Evolutionary conservation across 2,797 vertebrate genomes (phyloP).

Genomic region (Catostomus latipinnis): DNA sequence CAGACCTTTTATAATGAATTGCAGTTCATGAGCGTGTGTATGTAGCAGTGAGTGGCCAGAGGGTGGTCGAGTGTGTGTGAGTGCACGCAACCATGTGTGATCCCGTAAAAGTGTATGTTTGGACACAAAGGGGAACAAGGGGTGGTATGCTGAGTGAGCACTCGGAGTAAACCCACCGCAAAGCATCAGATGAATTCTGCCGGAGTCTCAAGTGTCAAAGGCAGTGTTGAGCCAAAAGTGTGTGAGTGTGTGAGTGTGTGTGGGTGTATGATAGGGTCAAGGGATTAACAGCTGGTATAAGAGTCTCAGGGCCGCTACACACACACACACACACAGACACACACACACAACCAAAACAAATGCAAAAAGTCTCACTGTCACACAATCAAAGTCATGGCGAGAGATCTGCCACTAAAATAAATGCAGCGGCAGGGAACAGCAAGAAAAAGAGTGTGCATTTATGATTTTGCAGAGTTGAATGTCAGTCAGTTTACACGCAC

Average conservation of each 20-base stretch:
- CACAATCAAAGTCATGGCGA: conserved; percentile 76
- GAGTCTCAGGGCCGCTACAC: conserved; percentile 38
- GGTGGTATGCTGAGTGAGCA: conserved; percentile 40
- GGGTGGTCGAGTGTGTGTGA: conserved; percentile 16
- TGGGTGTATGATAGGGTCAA: conserved; percentile 65
- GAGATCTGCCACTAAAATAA: conserved; percentile 75
- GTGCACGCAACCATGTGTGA: conserved; percentile 43
- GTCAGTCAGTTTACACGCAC: conserved; percentile 67
- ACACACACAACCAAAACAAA: conserved; percentile 58
- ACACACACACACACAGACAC: conserved; percentile 38
- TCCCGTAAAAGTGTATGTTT: conserved; percentile 41
- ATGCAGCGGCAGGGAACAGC: conserved; percentile 67
- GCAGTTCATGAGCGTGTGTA: not conserved
- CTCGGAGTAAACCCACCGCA: conserved; percentile 34
- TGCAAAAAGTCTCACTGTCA: conserved; percentile 74
- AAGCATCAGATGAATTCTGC: conserved; percentile 44
- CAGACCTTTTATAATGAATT: not conserved
- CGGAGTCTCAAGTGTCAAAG: conserved; percentile 52
- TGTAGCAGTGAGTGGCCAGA: no score
- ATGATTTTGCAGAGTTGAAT: conserved; percentile 58
- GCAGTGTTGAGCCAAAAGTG: conserved; percentile 25
- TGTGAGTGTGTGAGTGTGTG: conserved; percentile 47
- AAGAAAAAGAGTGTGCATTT: conserved; percentile 60
- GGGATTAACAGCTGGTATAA: conserved; percentile 55
- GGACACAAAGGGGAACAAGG: conserved; percentile 29